Conservation (phyloP, 2,888 invertebrate species). For the Stegana nigrithorax region DNA sequence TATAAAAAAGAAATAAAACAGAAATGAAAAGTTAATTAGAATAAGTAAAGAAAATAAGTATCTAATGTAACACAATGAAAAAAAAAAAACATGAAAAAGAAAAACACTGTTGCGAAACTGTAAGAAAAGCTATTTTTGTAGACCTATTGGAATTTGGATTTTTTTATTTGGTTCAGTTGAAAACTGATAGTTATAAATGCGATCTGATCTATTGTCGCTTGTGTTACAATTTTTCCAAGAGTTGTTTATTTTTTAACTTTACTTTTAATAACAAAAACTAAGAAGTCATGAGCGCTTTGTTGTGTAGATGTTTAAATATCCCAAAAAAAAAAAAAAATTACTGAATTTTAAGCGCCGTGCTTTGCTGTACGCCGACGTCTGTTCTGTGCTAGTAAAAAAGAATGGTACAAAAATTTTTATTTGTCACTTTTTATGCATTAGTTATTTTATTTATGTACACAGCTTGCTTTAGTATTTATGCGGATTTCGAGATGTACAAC, state of each 20-base stretch:
- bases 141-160: background rate
- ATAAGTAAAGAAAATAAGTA: constrained; percentile 7
- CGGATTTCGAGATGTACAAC: background rate
- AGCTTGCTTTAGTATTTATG: background rate
- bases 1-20: constrained; percentile 37
- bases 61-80: constrained; percentile 22
- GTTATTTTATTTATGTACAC: background rate
- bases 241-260: background rate
- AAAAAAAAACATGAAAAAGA: background rate
- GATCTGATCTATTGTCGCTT: too few species aligned
- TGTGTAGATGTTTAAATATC: too few species aligned
- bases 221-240: too few species aligned
- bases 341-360: too few species aligned
- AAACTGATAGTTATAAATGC: too few species aligned
- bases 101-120: background rate
- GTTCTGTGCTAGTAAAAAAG: background rate
- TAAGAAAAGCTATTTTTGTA: constrained; percentile 7
- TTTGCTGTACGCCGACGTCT: background rate
- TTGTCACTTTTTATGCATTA: too few species aligned
- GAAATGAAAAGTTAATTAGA: constrained; percentile 23
- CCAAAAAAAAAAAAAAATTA: too few species aligned
- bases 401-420: background rate
- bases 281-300: too few species aligned
- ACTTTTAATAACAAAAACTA: too few species aligned
- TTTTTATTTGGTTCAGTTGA: background rate